Evolutionary conservation across 2,113 vertebrate genomes (phyloP).

Genomic region (Cettia cetti): DNA sequence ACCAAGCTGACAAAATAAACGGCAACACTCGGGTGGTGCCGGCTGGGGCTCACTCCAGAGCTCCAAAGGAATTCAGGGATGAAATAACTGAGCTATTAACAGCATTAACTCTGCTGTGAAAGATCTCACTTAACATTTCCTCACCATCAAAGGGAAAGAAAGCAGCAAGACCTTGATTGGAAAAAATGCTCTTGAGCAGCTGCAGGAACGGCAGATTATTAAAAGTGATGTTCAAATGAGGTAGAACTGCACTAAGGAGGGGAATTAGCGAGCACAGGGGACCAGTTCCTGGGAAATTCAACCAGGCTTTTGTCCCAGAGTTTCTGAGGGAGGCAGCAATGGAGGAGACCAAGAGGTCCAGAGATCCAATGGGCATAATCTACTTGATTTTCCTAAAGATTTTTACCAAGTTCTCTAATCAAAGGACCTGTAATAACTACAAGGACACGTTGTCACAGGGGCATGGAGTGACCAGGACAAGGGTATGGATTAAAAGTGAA

Average conservation of each 20-base stretch:
- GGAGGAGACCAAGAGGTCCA: not conserved
- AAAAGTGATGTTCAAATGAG: not conserved
- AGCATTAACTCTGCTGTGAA: slow-evolving; percentile 27
- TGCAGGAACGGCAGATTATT: not conserved
- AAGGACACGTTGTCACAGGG: not conserved
- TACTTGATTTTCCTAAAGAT: not conserved
- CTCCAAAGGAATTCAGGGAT: slow-evolving; percentile 24
- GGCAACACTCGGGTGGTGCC: not conserved
- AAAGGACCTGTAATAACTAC: not conserved
- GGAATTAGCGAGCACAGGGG: not conserved
- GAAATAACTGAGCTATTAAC: slow-evolving; percentile 31
- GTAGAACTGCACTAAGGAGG: not conserved
- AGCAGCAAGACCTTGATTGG: not conserved
- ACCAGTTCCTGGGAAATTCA: not conserved
- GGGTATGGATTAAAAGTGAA: not conserved
- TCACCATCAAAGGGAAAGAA: not conserved
- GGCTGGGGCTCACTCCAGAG: not conserved
- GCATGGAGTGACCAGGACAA: too few relatives aligned
- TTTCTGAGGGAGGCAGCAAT: not conserved
- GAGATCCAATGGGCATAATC: not conserved
- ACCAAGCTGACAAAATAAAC: not conserved
- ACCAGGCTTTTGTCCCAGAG: not conserved
- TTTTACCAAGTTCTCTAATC: not conserved
- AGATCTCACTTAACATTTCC: not conserved
- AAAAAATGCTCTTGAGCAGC: not conserved